phyloP scores from a whole-genome alignment of 2,888 invertebrate genomes.

The Tupiocoris notatus region DNA sequence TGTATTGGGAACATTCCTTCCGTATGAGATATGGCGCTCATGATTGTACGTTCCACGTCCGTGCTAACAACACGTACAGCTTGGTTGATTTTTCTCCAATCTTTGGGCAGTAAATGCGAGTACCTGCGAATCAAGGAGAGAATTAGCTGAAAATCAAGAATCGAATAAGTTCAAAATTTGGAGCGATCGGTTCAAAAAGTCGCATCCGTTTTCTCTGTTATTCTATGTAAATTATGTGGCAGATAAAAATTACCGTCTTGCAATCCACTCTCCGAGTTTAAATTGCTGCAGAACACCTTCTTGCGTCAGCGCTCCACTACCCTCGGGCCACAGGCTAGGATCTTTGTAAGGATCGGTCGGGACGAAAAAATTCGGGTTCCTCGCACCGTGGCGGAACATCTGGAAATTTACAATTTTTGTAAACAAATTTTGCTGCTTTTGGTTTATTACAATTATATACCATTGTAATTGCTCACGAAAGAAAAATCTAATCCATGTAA shows the following conservation, averaged over 20 bases:
- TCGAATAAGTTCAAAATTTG: too few relatives aligned
- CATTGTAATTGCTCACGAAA: too few relatives aligned
- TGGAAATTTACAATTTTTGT: too few relatives aligned
- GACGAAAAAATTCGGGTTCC: conserved; percentile 77
- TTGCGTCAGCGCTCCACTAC: conserved; percentile 85
- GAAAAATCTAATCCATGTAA: too few relatives aligned
- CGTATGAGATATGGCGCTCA: conserved; percentile 67
- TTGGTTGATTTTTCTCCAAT: neutral
- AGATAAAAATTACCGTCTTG: conserved; percentile 62
- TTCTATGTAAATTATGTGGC: too few relatives aligned
- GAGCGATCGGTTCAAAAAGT: too few relatives aligned
- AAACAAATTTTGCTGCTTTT: too few relatives aligned
- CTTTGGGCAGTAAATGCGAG: neutral
- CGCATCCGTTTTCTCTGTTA: too few relatives aligned
- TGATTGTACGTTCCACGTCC: conserved; percentile 70
- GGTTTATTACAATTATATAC: too few relatives aligned
- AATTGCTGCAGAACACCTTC: conserved; percentile 68
- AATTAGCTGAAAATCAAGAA: too few relatives aligned
- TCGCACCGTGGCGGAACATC: conserved; percentile 86
- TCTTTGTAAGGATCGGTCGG: conserved; percentile 77
- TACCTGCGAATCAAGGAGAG: conserved; percentile 13
- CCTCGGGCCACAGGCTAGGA: conserved; percentile 74
- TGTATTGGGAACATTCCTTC: conserved; percentile 71
- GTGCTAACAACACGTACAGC: conserved; percentile 57
- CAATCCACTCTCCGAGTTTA: conserved; percentile 64